Evolutionary conservation across 2,888 invertebrate genomes (phyloP), one percentile per base, ranked within the genome.

Genomic region (Tipula vernalis): DNA sequence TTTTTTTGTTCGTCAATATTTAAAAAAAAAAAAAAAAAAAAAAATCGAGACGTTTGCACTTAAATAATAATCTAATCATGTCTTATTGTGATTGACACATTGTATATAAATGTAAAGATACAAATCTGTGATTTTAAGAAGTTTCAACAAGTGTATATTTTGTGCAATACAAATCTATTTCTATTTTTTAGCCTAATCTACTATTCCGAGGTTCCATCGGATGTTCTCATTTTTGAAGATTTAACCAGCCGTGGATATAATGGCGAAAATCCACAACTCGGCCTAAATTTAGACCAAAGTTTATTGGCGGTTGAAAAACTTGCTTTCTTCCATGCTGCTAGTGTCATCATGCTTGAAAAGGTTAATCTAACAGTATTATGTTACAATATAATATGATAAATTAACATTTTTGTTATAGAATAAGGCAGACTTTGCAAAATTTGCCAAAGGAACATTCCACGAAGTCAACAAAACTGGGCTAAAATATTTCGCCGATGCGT

Each of bases 281-380:
- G 87, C 4, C 86, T 88, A 36, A 83, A 86, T 36, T 87, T 86
- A 12, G 88, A 87, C 6, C 87, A 88, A 44, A 87, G 87, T 42
- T 85, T 86, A 71, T 36, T 87, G 13, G 86, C 87, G 5, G 83
- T 88, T 15, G 87, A 88, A 57, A 88, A 88, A 42, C 86, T 88
- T 18, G 88, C 87, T 18, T 87, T 86, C 36, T 87, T 87, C 39
- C 88, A 88, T 87, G 88, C 87, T 83, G 71, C 87, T 4, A 88
- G 87, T 86, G 88, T 85, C 51, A 71, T 87, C 3, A 36, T 86
- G 39, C 42, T 88, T 57, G 42, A 86, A 85, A 86, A 87, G n/a
- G 88, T 88, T 0, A 0, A 28, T 28, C 28, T 39, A 39, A 39
- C 5, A 39, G 8, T 36, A 2, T 86, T 5, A 36, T 71, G 4